Evolutionary conservation across 92 coral and sea anemone genomes (phyloP), one percentile per base, ranked within the genome.

Genomic region (Isaurus tuberculatus): DNA sequence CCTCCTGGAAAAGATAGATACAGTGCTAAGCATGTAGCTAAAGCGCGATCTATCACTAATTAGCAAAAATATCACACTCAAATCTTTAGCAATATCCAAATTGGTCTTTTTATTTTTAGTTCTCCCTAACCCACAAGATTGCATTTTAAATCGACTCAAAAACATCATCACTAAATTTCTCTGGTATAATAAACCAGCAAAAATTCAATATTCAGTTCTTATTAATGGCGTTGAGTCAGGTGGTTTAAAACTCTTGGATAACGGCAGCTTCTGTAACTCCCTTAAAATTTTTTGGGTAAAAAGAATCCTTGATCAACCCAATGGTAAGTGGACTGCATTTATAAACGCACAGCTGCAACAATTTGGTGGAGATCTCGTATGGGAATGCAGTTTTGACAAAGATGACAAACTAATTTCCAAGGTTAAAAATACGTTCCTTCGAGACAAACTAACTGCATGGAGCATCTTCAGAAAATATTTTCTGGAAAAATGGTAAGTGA

Each of bases 291-390:
- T 8, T 53, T 53, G 5, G 63, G 63, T 53, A 53, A 53, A 53
- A 53, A 16, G 23, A 53, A 53, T 53, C n/a, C 63, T 1, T 53
- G 63, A 53, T 53, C 63, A 53, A 20, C 9, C 63, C 63, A 53
- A 53, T 53, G 17, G 63, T 53, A 53, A 53, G 63, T 53, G 63
- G 63, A 53, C 23, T 3, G 63, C 63, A 53, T 53, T 53, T 53
- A 20, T 53, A 53, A 53, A 53, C 63, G 63, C 63, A 53, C 63
- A 53, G n/a, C 63, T 53, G 63, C 63, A 53, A 53, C 63, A 53
- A 16, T 53, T 1, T 53, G 63, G 63, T 53, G 63, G 63, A 53
- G n/a, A 53, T 53, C 63, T 53, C 63, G 17, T 53, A 53, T 53
- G 63, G 63, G 63, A 53, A 53, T 53, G 63, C 63, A 53, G 25